Percentiles rank a stretch among this genome's conserved stretches.
Evolutionary conservation across 2,797 vertebrate species (phyloP).

Genomic region (Tiaroga cobitis): DNA sequence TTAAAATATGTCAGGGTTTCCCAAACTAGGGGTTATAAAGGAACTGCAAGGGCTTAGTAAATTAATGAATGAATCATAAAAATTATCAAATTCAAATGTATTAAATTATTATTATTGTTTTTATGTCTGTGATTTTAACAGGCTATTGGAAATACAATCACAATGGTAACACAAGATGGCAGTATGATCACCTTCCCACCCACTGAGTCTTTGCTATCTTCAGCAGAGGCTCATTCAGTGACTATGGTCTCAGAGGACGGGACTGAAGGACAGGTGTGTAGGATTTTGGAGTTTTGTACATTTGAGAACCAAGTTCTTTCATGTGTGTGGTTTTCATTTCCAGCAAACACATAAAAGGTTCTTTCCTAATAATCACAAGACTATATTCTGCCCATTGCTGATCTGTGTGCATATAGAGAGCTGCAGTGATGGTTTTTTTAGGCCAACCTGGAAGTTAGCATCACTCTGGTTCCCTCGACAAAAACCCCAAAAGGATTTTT

Average conservation of each 20-base stretch:
- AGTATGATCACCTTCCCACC: constrained; percentile 94
- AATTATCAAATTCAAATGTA: not conserved
- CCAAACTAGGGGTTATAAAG: no score
- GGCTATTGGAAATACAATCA: constrained; percentile 91
- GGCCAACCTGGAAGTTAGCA: not conserved
- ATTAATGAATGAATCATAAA: not conserved
- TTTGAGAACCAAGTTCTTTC: not conserved
- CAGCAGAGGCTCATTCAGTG: constrained; percentile 86
- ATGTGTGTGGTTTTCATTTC: not conserved
- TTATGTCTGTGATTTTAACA: constrained; percentile 63
- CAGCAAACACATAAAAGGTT: not conserved
- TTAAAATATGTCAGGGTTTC: not conserved
- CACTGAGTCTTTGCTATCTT: constrained; percentile 86
- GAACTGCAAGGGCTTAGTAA: not conserved
- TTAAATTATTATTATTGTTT: no score
- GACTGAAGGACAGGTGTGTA: constrained; percentile 88
- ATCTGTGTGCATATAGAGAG: not conserved
- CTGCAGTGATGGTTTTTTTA: not conserved
- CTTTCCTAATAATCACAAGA: not conserved
- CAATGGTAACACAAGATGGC: constrained; percentile 97
- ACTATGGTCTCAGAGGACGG: constrained; percentile 93
- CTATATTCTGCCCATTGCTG: not conserved
- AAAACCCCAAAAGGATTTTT: not conserved
- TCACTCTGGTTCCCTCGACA: no score
- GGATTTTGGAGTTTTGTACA: not conserved